Evolutionary conservation across 2,797 vertebrate genomes (phyloP).

Genomic region (Sebastes variabilis): DNA sequence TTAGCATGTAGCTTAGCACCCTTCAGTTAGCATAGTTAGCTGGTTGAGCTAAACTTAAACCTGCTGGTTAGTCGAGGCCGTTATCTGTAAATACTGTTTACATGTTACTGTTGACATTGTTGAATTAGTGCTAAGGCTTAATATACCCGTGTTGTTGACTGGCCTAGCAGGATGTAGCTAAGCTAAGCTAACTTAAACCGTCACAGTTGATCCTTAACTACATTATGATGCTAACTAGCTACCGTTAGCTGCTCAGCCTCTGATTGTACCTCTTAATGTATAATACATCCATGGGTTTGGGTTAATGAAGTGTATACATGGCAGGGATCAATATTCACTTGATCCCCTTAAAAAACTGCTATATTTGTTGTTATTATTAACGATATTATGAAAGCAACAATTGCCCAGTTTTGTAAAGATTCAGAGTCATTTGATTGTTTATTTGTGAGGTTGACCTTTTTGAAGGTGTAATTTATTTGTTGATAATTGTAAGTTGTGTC

Average conservation of each 20-base stretch:
- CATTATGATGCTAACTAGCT: background rate
- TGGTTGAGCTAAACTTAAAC: slow-evolving; percentile 2
- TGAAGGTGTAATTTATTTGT: background rate
- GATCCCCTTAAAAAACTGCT: too few species aligned
- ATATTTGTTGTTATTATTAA: background rate
- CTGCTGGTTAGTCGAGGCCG: background rate
- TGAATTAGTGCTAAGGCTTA: background rate
- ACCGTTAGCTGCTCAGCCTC: too few species aligned
- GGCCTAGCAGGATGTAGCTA: background rate
- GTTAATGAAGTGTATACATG: too few species aligned
- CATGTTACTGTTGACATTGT: background rate
- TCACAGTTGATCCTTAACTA: background rate
- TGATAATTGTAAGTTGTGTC: background rate
- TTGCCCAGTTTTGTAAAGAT: background rate
- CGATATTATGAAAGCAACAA: background rate
- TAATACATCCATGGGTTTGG: too few species aligned
- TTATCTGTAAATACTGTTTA: background rate
- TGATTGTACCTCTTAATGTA: too few species aligned
- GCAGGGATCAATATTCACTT: too few species aligned
- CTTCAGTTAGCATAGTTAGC: background rate
- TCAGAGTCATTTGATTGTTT: background rate
- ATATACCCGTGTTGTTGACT: background rate
- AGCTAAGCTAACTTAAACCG: background rate
- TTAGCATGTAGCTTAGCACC: slow-evolving; percentile 44
- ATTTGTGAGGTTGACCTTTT: background rate